phyloP scores from a whole-genome alignment of 2,888 invertebrate species.

The Reticulitermes lucifugus region DNA sequence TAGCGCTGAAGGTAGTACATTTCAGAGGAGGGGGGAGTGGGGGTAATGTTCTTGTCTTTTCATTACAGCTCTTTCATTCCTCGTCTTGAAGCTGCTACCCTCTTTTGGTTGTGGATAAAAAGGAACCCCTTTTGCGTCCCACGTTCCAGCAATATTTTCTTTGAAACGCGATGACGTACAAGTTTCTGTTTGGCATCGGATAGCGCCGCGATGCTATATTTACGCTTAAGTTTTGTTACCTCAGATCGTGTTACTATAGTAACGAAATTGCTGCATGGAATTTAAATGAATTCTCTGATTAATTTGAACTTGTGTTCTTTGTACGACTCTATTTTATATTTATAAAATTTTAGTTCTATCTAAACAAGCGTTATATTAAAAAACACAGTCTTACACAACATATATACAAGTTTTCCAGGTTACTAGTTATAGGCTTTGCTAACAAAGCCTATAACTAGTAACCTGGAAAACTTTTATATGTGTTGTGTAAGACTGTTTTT shows the following conservation, averaged over 20 bases:
- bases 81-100: background rate
- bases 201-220: conserved; percentile 14
- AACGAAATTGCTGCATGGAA: too few species aligned
- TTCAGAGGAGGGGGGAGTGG: background rate
- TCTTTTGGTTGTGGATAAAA: background rate
- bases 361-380: too few species aligned
- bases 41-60: background rate
- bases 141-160: conserved; percentile 51
- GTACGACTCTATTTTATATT: too few species aligned
- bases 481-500: too few species aligned
- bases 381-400: too few species aligned
- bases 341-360: too few species aligned
- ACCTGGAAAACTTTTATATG: too few species aligned
- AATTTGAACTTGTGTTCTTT: too few species aligned
- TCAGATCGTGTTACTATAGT: background rate
- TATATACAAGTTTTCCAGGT: too few species aligned
- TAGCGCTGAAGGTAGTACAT: background rate
- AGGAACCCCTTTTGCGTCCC: conserved; percentile 32
- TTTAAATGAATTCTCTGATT: too few species aligned
- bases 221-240: background rate
- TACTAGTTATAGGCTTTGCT: too few species aligned
- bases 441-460: too few species aligned
- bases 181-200: background rate
- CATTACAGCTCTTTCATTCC: conserved; percentile 9
- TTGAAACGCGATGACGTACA: conserved; percentile 49